Percentiles rank a stretch among this genome's conserved stretches.
phyloP scores from a whole-genome alignment of 2,113 vertebrate genomes.

The Elachura formosa region DNA sequence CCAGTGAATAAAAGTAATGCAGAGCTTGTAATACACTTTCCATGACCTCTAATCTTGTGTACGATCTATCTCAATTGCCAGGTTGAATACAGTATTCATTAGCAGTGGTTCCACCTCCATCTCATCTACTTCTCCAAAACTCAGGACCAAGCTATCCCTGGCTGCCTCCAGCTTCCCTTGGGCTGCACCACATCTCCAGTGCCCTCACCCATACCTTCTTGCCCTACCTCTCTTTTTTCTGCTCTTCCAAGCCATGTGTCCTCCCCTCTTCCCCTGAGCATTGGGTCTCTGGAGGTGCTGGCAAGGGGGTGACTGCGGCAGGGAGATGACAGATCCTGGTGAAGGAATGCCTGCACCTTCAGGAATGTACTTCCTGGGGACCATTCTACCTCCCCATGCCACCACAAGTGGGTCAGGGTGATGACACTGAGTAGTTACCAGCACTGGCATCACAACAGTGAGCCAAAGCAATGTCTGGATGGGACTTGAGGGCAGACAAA shows the following conservation, averaged over 20 bases:
- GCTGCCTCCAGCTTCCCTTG: not conserved
- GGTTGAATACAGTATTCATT: not conserved
- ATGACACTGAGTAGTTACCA: not conserved
- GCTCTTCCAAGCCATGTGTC: not conserved
- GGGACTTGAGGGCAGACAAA: not conserved
- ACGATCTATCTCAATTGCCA: not conserved
- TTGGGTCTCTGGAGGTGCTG: not conserved
- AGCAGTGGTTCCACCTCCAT: not conserved
- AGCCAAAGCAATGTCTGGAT: not conserved
- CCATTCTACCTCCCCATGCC: not conserved
- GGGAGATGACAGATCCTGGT: not conserved
- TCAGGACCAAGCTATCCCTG: not conserved
- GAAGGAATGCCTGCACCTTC: not conserved
- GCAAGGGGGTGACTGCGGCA: not conserved
- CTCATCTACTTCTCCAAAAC: not conserved
- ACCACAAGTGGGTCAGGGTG: rapidly evolving
- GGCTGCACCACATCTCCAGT: not conserved
- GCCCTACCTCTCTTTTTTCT: not conserved
- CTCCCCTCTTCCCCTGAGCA: not conserved
- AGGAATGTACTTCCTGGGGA: not conserved
- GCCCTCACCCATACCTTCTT: not conserved
- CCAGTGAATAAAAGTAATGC: constrained; percentile 53
- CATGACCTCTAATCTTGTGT: constrained; percentile 45
- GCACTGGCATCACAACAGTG: not conserved
- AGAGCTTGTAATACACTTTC: constrained; percentile 41